A percentile compares a stretch with the other conserved stretches of the same genome.
Conservation (phyloP, 2,888 invertebrate species). For the Lasioglossum lativentre region DNA sequence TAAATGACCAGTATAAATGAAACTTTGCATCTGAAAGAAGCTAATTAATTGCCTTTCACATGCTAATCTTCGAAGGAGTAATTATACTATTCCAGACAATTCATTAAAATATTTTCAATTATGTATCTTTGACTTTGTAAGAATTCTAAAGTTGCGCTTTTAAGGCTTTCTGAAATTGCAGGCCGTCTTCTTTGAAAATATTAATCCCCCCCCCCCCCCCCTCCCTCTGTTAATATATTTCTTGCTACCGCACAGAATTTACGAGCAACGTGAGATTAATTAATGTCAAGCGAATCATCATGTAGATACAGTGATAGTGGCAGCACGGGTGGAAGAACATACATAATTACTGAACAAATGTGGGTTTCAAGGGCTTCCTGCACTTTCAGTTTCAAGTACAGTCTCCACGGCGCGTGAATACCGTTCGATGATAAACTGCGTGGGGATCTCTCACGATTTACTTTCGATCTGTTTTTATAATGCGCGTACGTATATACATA, state of each 20-base stretch:
- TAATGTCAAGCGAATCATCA: not conserved
- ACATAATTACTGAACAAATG: slow-evolving; percentile 1
- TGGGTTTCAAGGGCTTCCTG: slow-evolving; percentile 16
- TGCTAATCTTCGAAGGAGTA: not conserved
- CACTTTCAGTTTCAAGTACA: slow-evolving; percentile 43
- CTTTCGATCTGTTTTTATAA: slow-evolving; percentile 43
- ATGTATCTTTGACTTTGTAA: not conserved
- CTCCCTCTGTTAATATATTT: too few relatives aligned
- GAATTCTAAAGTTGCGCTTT: not conserved
- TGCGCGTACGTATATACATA: not conserved
- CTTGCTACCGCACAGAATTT: not conserved
- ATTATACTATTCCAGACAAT: not conserved
- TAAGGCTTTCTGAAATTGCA: not conserved
- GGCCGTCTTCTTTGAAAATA: not conserved
- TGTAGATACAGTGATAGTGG: not conserved
- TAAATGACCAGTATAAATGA: not conserved
- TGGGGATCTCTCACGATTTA: slow-evolving; percentile 40
- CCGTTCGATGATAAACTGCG: slow-evolving; percentile 2
- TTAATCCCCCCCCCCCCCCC: too few relatives aligned
- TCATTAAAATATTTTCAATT: not conserved
- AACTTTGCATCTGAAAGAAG: not conserved
- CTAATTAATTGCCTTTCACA: not conserved
- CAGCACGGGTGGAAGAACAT: not conserved
- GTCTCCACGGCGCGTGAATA: slow-evolving; percentile 20
- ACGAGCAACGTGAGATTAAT: not conserved